A percentile compares a stretch with the other conserved stretches of the same genome.
Evolutionary conservation across 2,888 invertebrate species (phyloP).

Genomic region (Diabrotica balteata): DNA sequence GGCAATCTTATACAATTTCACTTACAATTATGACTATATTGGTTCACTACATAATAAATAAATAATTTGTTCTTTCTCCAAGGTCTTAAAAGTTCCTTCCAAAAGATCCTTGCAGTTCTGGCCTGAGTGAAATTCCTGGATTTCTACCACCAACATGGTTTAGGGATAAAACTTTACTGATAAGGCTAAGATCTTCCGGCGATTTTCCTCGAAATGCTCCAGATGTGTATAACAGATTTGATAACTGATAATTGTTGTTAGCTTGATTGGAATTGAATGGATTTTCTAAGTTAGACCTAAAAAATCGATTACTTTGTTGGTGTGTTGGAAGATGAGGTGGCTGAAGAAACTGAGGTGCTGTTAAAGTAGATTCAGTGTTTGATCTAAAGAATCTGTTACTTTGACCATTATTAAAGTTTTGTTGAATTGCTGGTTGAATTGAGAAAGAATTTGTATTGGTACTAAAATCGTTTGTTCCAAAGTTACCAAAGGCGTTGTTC

Average conservation of each 20-base stretch:
- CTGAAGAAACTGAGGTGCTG: constrained; percentile 21
- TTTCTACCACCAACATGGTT: constrained; percentile 64
- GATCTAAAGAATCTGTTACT: constrained; percentile 41
- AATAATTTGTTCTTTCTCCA: constrained; percentile 6
- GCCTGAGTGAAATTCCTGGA: constrained; percentile 20
- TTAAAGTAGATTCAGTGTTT: constrained; percentile 35
- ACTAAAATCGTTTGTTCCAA: constrained; percentile 25
- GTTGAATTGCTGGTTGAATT: constrained; percentile 40
- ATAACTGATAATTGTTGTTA: constrained; percentile 63
- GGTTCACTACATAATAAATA: constrained; percentile 30
- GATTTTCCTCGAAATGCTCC: constrained; percentile 66
- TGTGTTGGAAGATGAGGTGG: constrained; percentile 8
- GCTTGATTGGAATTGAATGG: constrained; percentile 20
- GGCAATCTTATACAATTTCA: constrained; percentile 17
- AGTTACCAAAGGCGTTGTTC: constrained; percentile 47
- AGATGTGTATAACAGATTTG: constrained; percentile 70
- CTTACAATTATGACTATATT: constrained; percentile 24
- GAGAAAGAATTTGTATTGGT: constrained; percentile 33
- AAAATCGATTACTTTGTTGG: constrained; percentile 35
- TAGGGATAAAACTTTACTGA: constrained; percentile 80
- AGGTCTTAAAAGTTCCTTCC: constrained; percentile 19
- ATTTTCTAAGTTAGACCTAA: constrained; percentile 39
- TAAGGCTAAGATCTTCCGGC: constrained; percentile 80
- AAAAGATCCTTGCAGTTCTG: constrained; percentile 14
- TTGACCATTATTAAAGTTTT: constrained; percentile 22